Base-by-base conservation (phyloP, 30 jellyfish, hydroid and myxozoan species). In the Hydractinia echinata region DNA sequence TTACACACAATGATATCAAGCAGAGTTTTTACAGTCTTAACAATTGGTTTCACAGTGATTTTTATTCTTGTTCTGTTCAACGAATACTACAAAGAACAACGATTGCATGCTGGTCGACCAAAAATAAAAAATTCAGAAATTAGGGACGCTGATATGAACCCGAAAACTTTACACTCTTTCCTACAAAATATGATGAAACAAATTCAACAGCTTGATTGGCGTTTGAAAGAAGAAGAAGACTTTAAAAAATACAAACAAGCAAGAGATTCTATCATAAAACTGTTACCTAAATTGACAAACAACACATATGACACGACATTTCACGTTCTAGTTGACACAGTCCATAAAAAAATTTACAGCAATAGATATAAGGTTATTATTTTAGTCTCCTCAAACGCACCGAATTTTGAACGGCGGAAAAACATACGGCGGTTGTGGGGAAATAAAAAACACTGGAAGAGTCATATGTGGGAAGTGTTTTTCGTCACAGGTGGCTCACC, bases 381-480 rank as follows among this genome's bases (percentile, higher is more conserved):
- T 21, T 19, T 80, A 80, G 61, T 80, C 11, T 80, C 87, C 53
- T 80, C 87, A 11, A 19, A 60, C 54, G 86, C 52, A 6, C 55
- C 66, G 50, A 62, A 80, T 61, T 52, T 19, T 19, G 39, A 80
- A 20, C 87, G 87, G 18, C 82, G 87, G 10, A 67, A 62, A 6
- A 61, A 21, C 15, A 80, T 80, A 48, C 4, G 87, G 10, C 83
- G 73, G 68, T 1, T 55, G 44, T 80, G 87, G 87, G 87, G 87
- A 19, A 80, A 80, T 67, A 6, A 48, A n/a, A 61, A 7, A 10
- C 64, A 20, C 48, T 80, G 87, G 87, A 48, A 13, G 21, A 80
- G 48, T 9, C 53, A 80, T 53, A 62, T 30, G 48, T 80, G 69
- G 71, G 18, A 44, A 52, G 48, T 80, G 10, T 48, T 80, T 61